Evolutionary conservation across 2,888 invertebrate genomes (phyloP), one percentile per base, ranked within the genome.

Genomic region (Pseudoips prasinana): DNA sequence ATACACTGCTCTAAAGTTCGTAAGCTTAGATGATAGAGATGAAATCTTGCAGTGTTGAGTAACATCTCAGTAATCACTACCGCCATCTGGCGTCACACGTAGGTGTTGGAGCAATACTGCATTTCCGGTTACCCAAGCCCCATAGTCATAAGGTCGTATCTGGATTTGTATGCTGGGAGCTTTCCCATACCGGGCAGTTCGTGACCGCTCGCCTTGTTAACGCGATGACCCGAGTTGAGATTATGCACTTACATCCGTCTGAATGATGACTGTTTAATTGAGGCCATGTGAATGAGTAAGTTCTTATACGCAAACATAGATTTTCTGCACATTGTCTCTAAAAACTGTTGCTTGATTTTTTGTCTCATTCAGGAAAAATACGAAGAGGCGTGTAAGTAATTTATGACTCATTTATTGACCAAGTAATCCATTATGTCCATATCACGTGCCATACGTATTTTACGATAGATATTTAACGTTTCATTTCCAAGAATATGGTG

Each of bases 131-230:
- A 45, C 58, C 30, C 48, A 57, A 51, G 45, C 49, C 32, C 37
- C 53, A 61, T 41, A 46, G 49, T 55, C 62, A 74, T 64, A 77
- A 75, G 69, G 78, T 69, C 71, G 69, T 80, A 83, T 72, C 73
- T 77, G 66, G 77, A 78, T 73, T 78, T 79, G 69, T 79, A 84
- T 79, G 73, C 79, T 87, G 86, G 77, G 87, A 87, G 82, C 82
- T 80, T 86, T 87, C 87, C 85, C 87, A 87, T 80, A 78, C 68
- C 83, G 85, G 83, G 78, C 83, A 79, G 71, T 64, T 79, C 82
- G 82, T 86, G 86, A 86, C 86, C 86, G 84, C 65, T 79, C 68
- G 80, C 69, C 83, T 84, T 81, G 84, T 86, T 85, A 84, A 73
- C 68, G 71, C 72, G 84, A 81, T 86, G 85, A 83, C 85, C 85